Evolutionary conservation across 2,113 vertebrate genomes (phyloP).

Genomic region (Neodon shergylaensis): DNA sequence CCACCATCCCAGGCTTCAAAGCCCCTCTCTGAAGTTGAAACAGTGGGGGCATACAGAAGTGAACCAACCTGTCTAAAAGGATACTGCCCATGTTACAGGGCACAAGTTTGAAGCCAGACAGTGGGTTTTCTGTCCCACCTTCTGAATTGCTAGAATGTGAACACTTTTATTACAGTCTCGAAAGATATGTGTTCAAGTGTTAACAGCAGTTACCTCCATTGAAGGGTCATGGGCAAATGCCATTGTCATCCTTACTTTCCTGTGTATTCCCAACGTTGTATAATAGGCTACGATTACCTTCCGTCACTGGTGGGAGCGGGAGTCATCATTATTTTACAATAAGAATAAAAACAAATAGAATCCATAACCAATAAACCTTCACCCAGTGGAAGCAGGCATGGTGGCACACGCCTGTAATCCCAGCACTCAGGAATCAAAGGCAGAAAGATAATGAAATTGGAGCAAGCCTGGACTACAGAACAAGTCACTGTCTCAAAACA

Average conservation of each 20-base stretch:
- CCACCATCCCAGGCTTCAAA: neutral
- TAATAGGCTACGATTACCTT: conserved; percentile 37
- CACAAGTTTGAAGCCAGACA: neutral
- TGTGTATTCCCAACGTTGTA: neutral
- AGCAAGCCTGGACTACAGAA: neutral
- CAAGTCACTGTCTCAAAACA: neutral
- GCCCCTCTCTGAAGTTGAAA: neutral
- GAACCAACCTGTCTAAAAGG: neutral
- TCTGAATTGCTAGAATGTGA: neutral
- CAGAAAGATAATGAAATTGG: neutral
- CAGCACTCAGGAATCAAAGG: neutral
- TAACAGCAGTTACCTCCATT: neutral
- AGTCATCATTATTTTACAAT: conserved; percentile 39
- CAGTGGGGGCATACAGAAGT: conserved; percentile 30
- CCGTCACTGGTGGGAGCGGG: conserved; percentile 4
- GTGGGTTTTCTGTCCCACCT: neutral
- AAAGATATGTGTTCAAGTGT: conserved; percentile 21
- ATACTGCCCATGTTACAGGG: neutral
- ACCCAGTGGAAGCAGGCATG: neutral
- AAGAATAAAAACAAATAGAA: conserved; percentile 48
- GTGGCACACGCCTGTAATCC: neutral
- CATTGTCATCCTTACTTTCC: conserved; percentile 30
- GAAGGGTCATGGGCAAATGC: neutral
- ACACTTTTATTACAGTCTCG: neutral
- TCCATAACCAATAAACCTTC: neutral